phyloP scores from a whole-genome alignment of 2,113 vertebrate genomes.

The Zootoca vivipara region DNA sequence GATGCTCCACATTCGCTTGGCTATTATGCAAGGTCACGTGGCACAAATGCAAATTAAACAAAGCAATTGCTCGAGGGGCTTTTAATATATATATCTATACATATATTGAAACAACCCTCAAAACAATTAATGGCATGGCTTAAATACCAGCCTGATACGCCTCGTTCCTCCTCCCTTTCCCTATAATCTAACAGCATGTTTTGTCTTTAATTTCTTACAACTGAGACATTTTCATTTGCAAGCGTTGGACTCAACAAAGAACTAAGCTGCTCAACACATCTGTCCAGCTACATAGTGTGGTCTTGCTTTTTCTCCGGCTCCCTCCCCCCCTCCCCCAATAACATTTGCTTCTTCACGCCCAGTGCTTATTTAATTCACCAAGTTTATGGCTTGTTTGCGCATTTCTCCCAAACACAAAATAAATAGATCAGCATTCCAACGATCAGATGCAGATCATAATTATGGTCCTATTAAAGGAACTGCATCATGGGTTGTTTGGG shows the following conservation, averaged over 20 bases:
- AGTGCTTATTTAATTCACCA: slow-evolving; percentile 62
- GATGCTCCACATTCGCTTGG: not conserved
- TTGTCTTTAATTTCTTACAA: not conserved
- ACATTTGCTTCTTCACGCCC: slow-evolving; percentile 27
- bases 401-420: slow-evolving; percentile 62
- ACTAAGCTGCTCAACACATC: slow-evolving; percentile 61
- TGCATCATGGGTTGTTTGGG: slow-evolving; percentile 55
- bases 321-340: not conserved
- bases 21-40: slow-evolving; percentile 5
- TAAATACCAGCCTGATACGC: not conserved
- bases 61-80: not conserved
- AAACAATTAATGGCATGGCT: not conserved
- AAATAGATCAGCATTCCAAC: slow-evolving; percentile 62
- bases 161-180: not conserved
- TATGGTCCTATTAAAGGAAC: slow-evolving; percentile 66
- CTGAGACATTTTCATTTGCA: slow-evolving; percentile 29
- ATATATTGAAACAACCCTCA: not conserved
- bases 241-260: not conserved
- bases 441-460: slow-evolving; percentile 69
- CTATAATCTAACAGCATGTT: not conserved
- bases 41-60: slow-evolving; percentile 8
- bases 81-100: not conserved
- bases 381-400: slow-evolving; percentile 66
- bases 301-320: not conserved
- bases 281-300: slow-evolving; percentile 32